Percentiles rank a stretch among this genome's conserved stretches.
Evolutionary conservation across 2,113 vertebrate genomes (phyloP).

Genomic region (Mellivora capensis): DNA sequence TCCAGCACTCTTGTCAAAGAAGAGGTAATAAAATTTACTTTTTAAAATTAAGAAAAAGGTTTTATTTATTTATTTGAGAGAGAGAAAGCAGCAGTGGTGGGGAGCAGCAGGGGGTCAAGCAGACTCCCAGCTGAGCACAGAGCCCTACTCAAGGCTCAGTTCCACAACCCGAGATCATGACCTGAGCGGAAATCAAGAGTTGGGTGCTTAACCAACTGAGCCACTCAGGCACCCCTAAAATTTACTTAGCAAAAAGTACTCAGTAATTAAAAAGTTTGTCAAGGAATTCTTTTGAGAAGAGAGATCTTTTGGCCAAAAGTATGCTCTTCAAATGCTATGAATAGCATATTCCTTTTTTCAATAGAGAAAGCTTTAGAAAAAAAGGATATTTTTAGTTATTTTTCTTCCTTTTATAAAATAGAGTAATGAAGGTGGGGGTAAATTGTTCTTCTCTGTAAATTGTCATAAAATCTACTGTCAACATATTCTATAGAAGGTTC

Average conservation of each 20-base stretch:
- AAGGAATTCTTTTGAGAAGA: background rate
- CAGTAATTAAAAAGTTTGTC: background rate
- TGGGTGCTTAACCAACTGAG: background rate
- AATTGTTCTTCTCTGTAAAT: background rate
- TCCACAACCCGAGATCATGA: background rate
- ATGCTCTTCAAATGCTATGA: background rate
- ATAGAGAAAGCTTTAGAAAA: background rate
- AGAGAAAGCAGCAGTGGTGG: background rate
- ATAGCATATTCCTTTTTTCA: background rate
- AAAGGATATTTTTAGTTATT: background rate
- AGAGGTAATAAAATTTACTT: background rate
- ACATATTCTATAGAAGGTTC: background rate
- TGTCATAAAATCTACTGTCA: background rate
- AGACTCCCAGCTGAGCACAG: background rate
- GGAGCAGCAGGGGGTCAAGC: background rate
- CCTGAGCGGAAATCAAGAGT: background rate
- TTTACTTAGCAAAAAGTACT: background rate
- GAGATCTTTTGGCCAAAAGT: background rate
- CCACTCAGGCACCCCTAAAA: background rate
- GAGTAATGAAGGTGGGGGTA: background rate
- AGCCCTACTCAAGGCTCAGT: background rate
- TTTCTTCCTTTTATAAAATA: slow-evolving; percentile 6
- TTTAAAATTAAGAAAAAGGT: background rate
- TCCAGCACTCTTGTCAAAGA: background rate
- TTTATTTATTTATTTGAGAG: background rate